phyloP scores from a whole-genome alignment of 2,888 invertebrate genomes.

The Eilema sororculum region DNA sequence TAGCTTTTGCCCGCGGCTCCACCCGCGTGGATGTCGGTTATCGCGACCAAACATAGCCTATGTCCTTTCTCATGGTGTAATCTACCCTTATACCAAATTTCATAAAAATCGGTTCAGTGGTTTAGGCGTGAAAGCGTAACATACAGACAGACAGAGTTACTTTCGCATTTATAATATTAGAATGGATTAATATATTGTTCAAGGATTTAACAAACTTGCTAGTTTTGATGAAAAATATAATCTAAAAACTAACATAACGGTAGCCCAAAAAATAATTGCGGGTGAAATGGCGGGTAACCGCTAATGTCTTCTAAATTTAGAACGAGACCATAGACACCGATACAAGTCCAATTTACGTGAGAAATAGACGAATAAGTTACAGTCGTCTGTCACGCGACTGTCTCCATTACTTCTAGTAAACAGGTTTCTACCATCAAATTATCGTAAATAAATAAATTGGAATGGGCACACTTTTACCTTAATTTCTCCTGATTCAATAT shows the following conservation, averaged over 20 bases:
- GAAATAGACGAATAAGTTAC: constrained; percentile 46
- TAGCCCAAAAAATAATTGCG: neutral
- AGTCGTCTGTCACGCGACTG: constrained; percentile 58
- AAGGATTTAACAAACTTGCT: neutral
- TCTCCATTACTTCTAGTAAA: constrained; percentile 49
- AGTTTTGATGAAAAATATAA: neutral
- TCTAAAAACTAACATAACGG: neutral
- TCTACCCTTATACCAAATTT: no score
- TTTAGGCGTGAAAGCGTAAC: no score
- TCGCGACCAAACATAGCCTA: no score
- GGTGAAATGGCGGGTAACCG: neutral
- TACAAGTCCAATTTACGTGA: constrained; percentile 36
- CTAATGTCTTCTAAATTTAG: neutral
- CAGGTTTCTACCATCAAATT: constrained; percentile 56
- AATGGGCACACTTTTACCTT: constrained; percentile 19
- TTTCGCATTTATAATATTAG: no score
- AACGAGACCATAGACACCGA: neutral
- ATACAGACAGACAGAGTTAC: no score
- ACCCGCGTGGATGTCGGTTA: no score
- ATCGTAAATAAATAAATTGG: constrained; percentile 29
- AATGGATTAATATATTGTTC: neutral
- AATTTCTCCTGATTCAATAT: neutral
- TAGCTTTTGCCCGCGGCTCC: no score
- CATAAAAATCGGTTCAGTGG: no score
- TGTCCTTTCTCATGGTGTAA: no score